A percentile compares a stretch with the other conserved stretches of the same genome.
These are phyloP conservation scores for Balanococcus diminutus DNA, from an alignment of 2,888 invertebrate genomes.

Conservation along the genomic window DNA sequence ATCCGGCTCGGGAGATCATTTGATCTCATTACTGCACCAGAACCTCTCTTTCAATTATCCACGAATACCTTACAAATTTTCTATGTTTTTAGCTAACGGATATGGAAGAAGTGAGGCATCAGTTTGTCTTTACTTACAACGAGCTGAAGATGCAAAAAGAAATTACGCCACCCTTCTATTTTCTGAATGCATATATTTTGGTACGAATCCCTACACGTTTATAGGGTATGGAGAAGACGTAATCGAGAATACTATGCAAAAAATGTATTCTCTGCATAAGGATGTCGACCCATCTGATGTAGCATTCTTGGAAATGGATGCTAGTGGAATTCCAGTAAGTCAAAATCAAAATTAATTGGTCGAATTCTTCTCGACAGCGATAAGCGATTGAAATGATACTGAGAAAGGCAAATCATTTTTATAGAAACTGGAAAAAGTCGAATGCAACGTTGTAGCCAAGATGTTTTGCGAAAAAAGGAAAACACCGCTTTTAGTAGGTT, in stretches of 20 bases:
- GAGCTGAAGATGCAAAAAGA: constrained; percentile 61
- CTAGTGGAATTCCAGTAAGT: constrained; percentile 57
- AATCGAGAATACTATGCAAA: constrained; percentile 52
- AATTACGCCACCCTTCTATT: constrained; percentile 66
- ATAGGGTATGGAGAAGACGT: constrained; percentile 47
- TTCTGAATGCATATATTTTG: constrained; percentile 67
- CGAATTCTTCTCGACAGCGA: too few species aligned
- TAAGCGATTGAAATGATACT: neutral
- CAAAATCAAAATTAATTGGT: neutral
- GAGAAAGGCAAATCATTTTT: neutral
- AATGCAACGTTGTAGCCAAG: constrained; percentile 57
- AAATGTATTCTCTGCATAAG: constrained; percentile 56
- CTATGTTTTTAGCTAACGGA: constrained; percentile 61
- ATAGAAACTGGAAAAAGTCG: constrained; percentile 58
- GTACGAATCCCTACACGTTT: constrained; percentile 60
- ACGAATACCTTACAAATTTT: neutral
- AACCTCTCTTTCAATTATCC: too few species aligned
- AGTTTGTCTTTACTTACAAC: constrained; percentile 62
- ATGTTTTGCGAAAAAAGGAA: constrained; percentile 57
- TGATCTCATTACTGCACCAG: too few species aligned
- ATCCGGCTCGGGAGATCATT: too few species aligned
- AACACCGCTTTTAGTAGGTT: constrained; percentile 66
- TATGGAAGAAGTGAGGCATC: constrained; percentile 63
- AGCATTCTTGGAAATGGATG: constrained; percentile 58
- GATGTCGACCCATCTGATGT: constrained; percentile 57